Conservation (phyloP, 35 echinoderm and acorn worm species). For the Heliocidaris erythrogramma region DNA sequence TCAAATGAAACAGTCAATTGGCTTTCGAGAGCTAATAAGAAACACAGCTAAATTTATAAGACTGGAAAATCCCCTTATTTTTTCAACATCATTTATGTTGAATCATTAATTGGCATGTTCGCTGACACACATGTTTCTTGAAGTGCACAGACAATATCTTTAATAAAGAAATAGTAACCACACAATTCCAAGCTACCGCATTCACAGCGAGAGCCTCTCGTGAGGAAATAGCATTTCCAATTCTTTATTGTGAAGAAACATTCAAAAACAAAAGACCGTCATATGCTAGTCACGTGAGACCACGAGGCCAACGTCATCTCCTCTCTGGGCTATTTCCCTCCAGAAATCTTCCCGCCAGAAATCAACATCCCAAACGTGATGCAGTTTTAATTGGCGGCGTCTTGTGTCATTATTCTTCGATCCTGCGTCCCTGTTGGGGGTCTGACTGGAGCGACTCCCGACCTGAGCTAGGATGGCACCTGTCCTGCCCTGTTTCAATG, state of each 20-base stretch:
- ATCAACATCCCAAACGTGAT: slow-evolving; percentile 2
- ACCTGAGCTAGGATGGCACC: slow-evolving; percentile 8
- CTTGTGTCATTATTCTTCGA: slow-evolving; percentile 22
- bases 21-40: neutral
- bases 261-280: neutral
- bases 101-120: neutral
- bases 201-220: neutral
- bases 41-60: neutral
- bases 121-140: neutral
- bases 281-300: neutral
- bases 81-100: neutral
- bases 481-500: slow-evolving; percentile 2
- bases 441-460: neutral
- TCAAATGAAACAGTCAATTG: neutral
- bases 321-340: neutral
- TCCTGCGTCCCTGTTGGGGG: neutral
- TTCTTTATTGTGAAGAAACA: neutral
- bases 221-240: neutral
- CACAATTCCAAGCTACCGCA: neutral
- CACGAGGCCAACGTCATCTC: neutral
- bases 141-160: neutral
- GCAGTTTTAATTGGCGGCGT: slow-evolving; percentile 44
- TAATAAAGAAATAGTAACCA: neutral
- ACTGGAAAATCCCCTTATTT: neutral
- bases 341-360: slow-evolving; percentile 1